Evolutionary conservation across 2,797 vertebrate species (phyloP), one percentile per base, ranked within the genome.

Genomic region (Tamandua tetradactyla): DNA sequence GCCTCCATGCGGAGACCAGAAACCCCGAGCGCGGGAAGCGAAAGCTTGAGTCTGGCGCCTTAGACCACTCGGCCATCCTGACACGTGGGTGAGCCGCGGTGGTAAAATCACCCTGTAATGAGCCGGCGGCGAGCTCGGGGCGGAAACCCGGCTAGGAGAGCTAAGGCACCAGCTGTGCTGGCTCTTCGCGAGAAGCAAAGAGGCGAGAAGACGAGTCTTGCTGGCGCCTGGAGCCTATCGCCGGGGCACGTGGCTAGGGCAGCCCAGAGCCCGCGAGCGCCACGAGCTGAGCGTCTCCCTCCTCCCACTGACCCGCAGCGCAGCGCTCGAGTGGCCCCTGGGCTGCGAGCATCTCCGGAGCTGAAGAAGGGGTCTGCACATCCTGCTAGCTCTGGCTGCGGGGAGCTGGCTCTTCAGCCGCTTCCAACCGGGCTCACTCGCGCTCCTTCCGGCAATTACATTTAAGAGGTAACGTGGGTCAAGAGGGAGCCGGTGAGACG

Each of bases 31-130:
- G 0, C 13, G 8, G 47, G 85, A 94, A 91, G 93, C 0, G 0
- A 0, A 0, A 0, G n/a, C 96, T 97, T 96, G 95, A 97, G 96
- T 97, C 96, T 97, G 97, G 96, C 94, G 88, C 97, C 97, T 96
- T 97, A 96, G 96, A 96, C 96, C 97, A 95, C 97, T 97, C 93
- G 86, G 96, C 96, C 96, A 97, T 89, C 92, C 94, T 97, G 96
- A 97, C 95, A 95, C n/a, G n/a, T n/a, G n/a, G n/a, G n/a, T 55
- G 5, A n/a, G n/a, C n/a, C n/a, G n/a, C n/a, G n/a, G n/a, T n/a
- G n/a, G n/a, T n/a, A n/a, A n/a, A n/a, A n/a, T n/a, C n/a, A n/a
- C n/a, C n/a, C n/a, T n/a, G n/a, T n/a, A n/a, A n/a, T n/a, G n/a
- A 18, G 52, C 14, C 52, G 52, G 15, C 17, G 18, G 5, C 18